Base-by-base conservation (phyloP, 1,140 invertebrate genomes). In the Solenopsis fugax region DNA sequence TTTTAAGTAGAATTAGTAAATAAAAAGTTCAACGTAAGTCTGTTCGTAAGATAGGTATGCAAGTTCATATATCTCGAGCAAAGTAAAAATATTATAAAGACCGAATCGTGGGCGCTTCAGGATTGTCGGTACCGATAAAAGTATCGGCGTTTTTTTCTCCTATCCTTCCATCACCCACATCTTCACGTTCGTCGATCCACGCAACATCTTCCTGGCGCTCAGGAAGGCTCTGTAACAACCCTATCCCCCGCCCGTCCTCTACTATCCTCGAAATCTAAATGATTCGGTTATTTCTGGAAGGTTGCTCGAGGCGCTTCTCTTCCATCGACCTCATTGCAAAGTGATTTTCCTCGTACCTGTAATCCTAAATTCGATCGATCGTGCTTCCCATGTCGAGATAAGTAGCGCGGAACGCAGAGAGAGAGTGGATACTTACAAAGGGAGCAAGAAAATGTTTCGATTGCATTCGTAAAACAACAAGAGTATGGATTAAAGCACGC, bases 211-310 rank as follows among this genome's bases (percentile, higher is more conserved):
- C 29, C 78, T 24, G 58, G 58, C 24, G 52, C 12, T 86, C 75
- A 72, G 16, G 84, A 69, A 73, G 64, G 21, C 54, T 80, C 71
- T 71, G 67, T 86, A 89, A 84, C 81, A 87, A 78, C 56, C 76
- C 72, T 56, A 58, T 29, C 41, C 65, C 65, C 21, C 82, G 54
- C 45, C 87, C 65, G 58, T 62, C 87, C 24, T 80, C 71, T 52
- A 24, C 56, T 64, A 86, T 87, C 78, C 85, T 82, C 85, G 75
- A 91, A 91, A 91, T 91, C 90, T 89, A 91, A 91, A 91, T 91
- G 89, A 91, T 91, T 91, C 90, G 90, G 89, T 91, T 91, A 91
- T 91, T 91, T 89, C 90, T 87, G 90, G 87, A 88, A 91, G 80
- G 75, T 89, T 86, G 89, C 89, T 88, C 62, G 75, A 88, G 90